Percentiles rank a stretch among this genome's conserved stretches.
Conservation (phyloP, 2,888 invertebrate species). For the Neoascia interrupta region DNA sequence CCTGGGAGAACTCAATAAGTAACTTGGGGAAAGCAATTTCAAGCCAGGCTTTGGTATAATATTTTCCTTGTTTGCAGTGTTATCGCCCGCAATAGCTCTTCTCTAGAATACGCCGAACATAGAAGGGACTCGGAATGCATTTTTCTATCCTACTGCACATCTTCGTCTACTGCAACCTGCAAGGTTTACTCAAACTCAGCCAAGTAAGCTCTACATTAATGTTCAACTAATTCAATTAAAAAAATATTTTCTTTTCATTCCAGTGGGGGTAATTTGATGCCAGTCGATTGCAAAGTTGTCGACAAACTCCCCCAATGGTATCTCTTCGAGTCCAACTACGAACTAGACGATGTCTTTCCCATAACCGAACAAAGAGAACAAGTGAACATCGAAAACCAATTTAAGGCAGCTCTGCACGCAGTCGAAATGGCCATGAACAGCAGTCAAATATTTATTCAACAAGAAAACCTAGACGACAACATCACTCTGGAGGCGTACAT, state of each 20-base stretch:
- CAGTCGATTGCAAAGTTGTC: slow-evolving; percentile 89
- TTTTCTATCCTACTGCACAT: slow-evolving; percentile 75
- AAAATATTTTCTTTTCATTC: slow-evolving; percentile 72
- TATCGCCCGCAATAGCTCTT: slow-evolving; percentile 74
- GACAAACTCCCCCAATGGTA: slow-evolving; percentile 87
- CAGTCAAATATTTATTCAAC: slow-evolving; percentile 87
- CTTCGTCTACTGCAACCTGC: slow-evolving; percentile 72
- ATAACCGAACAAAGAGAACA: slow-evolving; percentile 82
- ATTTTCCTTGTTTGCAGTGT: slow-evolving; percentile 14
- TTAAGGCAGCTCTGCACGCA: slow-evolving; percentile 74
- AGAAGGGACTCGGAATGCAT: slow-evolving; percentile 73
- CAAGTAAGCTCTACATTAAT: slow-evolving; percentile 72
- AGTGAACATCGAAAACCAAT: slow-evolving; percentile 78
- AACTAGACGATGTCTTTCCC: slow-evolving; percentile 88
- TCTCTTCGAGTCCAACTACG: slow-evolving; percentile 87
- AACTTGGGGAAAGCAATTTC: background rate
- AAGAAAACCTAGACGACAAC: slow-evolving; percentile 84
- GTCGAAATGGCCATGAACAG: slow-evolving; percentile 78
- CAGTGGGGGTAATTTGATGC: slow-evolving; percentile 81
- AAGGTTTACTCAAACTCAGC: slow-evolving; percentile 74
- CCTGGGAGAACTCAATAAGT: slow-evolving; percentile 56
- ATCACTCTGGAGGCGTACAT: slow-evolving; percentile 84
- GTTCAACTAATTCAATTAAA: slow-evolving; percentile 3
- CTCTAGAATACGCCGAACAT: slow-evolving; percentile 75
- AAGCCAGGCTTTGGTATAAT: background rate